Base-by-base conservation (phyloP, 2,113 vertebrate genomes). In the Podarcis raffonei region DNA sequence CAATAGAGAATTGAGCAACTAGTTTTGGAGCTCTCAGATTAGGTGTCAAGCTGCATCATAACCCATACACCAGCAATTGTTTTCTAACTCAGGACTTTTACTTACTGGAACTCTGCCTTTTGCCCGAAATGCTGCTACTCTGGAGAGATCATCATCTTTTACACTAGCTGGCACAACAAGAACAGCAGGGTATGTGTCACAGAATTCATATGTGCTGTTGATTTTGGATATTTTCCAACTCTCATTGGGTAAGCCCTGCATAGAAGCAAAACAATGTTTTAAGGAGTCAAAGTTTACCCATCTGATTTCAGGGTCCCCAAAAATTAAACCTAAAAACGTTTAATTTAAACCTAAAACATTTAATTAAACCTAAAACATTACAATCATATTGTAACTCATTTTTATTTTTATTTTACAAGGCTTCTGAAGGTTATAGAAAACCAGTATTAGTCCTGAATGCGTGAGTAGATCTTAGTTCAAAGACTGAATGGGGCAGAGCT, bases 181-280 rank as follows among this genome's bases (percentile, higher is more conserved):
- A 92, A 98, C 3, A 59, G 98, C 96, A 77, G 99, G 99, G 22
- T 99, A 99, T 0, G 98, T 99, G 90, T 99, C 99, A 88, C 99
- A 99, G 88, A 99, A 97, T 87, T 99, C 98, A 74, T 98, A 99
- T 88, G 82, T 97, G 94, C 94, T 98, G 96, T 99, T 99, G 71
- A 99, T 95, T 96, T 97, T 99, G 89, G 98, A 98, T 96, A 99
- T 98, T 94, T 97, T 98, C 99, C 99, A 99, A 93, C 98, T 99
- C 94, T 99, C 99, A 85, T 99, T 99, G 7, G 99, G 99, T 76
- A 99, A 97, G 76, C 99, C 98, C 99, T 99, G 91, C 16, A 89
- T 0, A 66, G 69, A 94, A 90, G 30, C 27, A 94, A 91, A 91
- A 84, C 12, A 42, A 80, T 88, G 71, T 81, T 89, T 92, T 86